Conservation (phyloP, 2,113 vertebrate genomes). For the Urocolius indicus region DNA sequence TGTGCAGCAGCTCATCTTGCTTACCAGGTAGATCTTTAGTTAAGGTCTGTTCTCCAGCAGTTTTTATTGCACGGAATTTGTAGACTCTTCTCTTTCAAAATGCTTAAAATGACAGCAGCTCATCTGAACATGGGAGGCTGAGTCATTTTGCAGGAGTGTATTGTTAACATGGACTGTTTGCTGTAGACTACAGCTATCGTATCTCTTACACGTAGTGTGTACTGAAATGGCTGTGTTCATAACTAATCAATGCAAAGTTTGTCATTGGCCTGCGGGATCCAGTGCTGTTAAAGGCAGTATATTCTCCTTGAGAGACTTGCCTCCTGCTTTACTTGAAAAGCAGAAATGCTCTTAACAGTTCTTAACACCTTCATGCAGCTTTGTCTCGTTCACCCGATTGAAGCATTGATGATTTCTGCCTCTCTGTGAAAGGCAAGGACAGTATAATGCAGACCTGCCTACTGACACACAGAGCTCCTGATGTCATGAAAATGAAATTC, state of each 20-base stretch:
- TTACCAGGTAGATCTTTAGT: background rate
- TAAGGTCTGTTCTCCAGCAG: background rate
- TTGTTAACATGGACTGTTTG: background rate
- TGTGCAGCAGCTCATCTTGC: background rate
- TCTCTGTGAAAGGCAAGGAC: background rate
- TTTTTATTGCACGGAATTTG: background rate
- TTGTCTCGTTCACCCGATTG: fast-evolving
- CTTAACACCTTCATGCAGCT: background rate
- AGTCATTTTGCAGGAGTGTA: background rate
- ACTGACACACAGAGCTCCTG: background rate
- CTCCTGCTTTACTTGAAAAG: background rate
- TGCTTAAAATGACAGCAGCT: background rate
- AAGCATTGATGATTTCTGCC: background rate
- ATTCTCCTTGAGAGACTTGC: background rate
- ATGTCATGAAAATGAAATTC: background rate
- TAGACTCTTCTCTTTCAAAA: background rate
- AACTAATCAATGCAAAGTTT: background rate
- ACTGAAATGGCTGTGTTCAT: background rate
- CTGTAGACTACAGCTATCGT: fast-evolving
- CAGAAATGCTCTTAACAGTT: background rate
- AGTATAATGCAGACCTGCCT: background rate
- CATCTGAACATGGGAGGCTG: background rate
- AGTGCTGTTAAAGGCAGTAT: fast-evolving
- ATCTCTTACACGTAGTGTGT: background rate
- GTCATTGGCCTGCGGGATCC: too few species aligned